These are phyloP conservation scores for Rhagonycha fulva DNA, from an alignment of 2,888 invertebrate genomes.

Conservation along the genomic window DNA sequence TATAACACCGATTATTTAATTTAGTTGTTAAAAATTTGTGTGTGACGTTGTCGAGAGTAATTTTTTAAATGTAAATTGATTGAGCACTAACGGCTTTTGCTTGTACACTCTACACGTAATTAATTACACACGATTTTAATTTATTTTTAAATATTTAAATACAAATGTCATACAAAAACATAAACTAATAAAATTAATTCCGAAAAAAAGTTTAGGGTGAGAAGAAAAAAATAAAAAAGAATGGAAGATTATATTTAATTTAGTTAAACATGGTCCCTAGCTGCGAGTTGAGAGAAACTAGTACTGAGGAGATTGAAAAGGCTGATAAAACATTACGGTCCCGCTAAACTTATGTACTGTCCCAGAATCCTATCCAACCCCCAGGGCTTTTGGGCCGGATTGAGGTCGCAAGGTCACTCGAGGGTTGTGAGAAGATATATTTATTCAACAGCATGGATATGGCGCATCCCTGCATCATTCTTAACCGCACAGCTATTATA, in stretches of 20 bases:
- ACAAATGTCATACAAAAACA: not conserved
- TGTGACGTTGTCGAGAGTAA: not conserved
- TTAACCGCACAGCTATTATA: constrained; percentile 6
- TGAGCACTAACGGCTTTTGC: too few relatives aligned
- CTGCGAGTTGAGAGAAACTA: constrained; percentile 34
- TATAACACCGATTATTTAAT: too few relatives aligned
- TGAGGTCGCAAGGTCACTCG: constrained; percentile 35
- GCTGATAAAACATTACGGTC: constrained; percentile 40
- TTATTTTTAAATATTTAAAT: not conserved
- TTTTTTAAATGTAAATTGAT: not conserved
- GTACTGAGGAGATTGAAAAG: constrained; percentile 38
- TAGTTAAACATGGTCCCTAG: constrained; percentile 29
- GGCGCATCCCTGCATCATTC: constrained; percentile 11
- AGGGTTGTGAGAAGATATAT: constrained; percentile 29
- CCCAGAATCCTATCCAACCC: constrained; percentile 32
- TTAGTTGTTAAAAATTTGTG: too few relatives aligned
- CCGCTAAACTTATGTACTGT: constrained; percentile 38
- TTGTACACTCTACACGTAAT: not conserved
- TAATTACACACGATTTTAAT: not conserved
- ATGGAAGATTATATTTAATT: constrained; percentile 26
- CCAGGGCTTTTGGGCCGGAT: constrained; percentile 31
- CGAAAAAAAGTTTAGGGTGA: not conserved
- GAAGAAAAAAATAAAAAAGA: not conserved
- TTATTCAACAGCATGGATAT: constrained; percentile 25
- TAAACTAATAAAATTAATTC: not conserved